A percentile compares a stretch with the other conserved stretches of the same genome.
phyloP scores from a whole-genome alignment of 2,888 invertebrate species.

The Odontocerum albicorne region DNA sequence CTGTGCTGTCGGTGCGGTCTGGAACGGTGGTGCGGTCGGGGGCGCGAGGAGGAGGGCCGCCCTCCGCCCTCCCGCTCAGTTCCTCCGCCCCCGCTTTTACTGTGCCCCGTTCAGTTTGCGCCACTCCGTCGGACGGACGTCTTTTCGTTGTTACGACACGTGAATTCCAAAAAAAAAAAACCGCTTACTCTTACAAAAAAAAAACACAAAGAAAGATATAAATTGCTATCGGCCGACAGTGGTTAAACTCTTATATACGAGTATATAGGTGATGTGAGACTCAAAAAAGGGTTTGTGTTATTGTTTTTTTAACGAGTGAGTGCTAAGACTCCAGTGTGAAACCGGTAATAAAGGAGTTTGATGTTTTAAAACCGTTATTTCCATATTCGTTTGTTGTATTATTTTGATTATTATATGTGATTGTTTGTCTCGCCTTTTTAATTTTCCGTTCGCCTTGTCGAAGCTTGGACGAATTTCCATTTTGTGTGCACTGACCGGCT shows the following conservation, averaged over 20 bases:
- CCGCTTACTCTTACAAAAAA: background rate
- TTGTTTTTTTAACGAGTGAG: too few relatives aligned
- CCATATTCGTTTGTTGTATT: background rate
- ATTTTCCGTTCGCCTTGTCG: background rate
- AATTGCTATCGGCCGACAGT: too few relatives aligned
- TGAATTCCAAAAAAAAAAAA: conserved; percentile 3
- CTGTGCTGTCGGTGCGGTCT: conserved; percentile 32
- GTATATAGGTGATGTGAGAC: too few relatives aligned
- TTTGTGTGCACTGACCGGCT: background rate
- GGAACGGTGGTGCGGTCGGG: conserved; percentile 40
- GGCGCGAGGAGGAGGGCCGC: conserved; percentile 37
- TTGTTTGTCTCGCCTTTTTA: conserved; percentile 9
- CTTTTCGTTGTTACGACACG: conserved; percentile 14
- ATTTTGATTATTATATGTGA: conserved; percentile 3
- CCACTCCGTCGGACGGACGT: conserved; percentile 36
- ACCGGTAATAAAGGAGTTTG: too few relatives aligned
- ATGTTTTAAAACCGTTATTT: too few relatives aligned
- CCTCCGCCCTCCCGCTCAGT: conserved; percentile 44
- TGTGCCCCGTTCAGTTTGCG: conserved; percentile 43
- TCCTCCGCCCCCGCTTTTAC: conserved; percentile 44
- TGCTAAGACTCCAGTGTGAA: too few relatives aligned
- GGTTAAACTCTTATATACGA: too few relatives aligned
- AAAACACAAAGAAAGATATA: too few relatives aligned
- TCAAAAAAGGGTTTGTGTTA: too few relatives aligned
- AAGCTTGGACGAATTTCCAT: background rate